Evolutionary conservation across 2,888 invertebrate species (phyloP).

Genomic region (Miltochrista miniata): DNA sequence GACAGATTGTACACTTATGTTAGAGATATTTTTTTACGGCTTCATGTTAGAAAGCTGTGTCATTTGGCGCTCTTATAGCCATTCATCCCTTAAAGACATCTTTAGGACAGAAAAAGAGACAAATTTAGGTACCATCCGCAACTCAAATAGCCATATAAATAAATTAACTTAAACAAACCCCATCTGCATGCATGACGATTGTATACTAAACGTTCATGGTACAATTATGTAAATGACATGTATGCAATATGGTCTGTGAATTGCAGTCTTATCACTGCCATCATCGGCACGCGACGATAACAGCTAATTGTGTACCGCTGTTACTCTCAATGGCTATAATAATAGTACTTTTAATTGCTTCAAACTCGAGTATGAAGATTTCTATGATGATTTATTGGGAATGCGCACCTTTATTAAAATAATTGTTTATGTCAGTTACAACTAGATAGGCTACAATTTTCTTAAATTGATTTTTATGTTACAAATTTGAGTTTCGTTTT

Average conservation of each 20-base stretch:
- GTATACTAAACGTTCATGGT: constrained; percentile 44
- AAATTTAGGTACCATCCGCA: not conserved
- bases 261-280: constrained; percentile 61
- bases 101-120: not conserved
- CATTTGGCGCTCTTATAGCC: too few species aligned
- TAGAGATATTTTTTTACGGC: too few species aligned
- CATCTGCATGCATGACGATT: constrained; percentile 13
- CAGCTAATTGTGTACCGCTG: constrained; percentile 55
- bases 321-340: constrained; percentile 55
- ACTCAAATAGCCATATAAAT: too few species aligned
- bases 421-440: too few species aligned
- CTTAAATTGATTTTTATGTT: too few species aligned
- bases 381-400: too few species aligned
- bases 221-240: constrained; percentile 79
- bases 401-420: too few species aligned
- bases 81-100: too few species aligned
- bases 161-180: constrained; percentile 9
- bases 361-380: not conserved
- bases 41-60: too few species aligned
- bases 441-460: too few species aligned
- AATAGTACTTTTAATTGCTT: constrained; percentile 26
- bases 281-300: constrained; percentile 75
- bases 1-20: too few species aligned
- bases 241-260: constrained; percentile 80
- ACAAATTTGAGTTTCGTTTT: too few species aligned